Percentiles rank a stretch among this genome's conserved stretches.
Conservation (phyloP, 2,797 vertebrate genomes). For the Poecilia gillii region DNA sequence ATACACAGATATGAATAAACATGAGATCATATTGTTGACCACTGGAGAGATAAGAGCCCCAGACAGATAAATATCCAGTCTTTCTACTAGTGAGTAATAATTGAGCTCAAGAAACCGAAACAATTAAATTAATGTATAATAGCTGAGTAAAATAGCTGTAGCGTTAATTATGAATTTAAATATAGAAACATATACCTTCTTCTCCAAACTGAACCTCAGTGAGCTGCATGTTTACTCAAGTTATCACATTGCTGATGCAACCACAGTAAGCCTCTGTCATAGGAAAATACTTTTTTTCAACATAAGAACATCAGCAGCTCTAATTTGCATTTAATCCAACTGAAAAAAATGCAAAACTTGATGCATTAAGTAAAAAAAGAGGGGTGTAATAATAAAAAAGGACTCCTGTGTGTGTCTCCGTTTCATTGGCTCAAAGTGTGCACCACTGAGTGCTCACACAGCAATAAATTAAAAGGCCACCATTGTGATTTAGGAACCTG, state of each 20-base stretch:
- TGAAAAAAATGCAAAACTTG: conserved; percentile 7
- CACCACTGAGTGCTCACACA: conserved; percentile 64
- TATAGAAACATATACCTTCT: neutral
- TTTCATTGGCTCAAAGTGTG: conserved; percentile 54
- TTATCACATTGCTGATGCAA: neutral
- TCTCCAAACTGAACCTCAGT: conserved; percentile 3
- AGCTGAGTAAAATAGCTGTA: neutral
- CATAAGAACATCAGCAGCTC: conserved; percentile 28
- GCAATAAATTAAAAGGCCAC: conserved; percentile 70
- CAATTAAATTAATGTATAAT: neutral
- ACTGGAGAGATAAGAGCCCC: neutral
- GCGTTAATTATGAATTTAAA: neutral
- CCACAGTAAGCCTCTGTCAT: neutral
- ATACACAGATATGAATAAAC: neutral
- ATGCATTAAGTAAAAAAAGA: conserved; percentile 41
- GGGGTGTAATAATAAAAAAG: conserved; percentile 38
- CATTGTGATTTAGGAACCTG: conserved; percentile 53
- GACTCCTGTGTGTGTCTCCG: conserved; percentile 34
- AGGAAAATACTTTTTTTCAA: conserved; percentile 12
- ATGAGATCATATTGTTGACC: conserved; percentile 4
- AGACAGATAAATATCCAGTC: neutral
- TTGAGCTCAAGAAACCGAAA: neutral
- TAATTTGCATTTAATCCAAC: conserved; percentile 41
- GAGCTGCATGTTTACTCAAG: neutral
- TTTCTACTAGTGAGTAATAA: neutral